Evolutionary conservation across 2,113 vertebrate genomes (phyloP).

Genomic region (Clupea harengus): DNA sequence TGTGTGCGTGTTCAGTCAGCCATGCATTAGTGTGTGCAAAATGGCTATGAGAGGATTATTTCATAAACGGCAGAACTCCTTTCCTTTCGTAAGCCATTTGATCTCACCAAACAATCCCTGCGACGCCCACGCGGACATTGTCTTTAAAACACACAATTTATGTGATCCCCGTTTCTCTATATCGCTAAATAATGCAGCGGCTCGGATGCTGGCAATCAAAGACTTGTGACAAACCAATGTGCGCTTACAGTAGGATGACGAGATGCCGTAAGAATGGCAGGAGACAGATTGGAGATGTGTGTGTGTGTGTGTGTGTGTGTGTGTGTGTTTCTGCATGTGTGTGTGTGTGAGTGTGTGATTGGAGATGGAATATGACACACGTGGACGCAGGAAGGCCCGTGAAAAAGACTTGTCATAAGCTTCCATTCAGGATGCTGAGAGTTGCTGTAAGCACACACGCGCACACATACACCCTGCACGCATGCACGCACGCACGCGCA

Average conservation of each 20-base stretch:
- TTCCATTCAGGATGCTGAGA: too few species aligned
- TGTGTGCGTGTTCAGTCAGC: neutral
- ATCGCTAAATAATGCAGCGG: constrained; percentile 37
- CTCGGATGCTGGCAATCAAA: neutral
- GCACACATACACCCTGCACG: too few species aligned
- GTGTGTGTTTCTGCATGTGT: neutral
- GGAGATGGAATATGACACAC: neutral
- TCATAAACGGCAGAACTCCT: constrained; percentile 71
- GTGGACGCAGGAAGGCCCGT: neutral
- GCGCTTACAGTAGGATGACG: neutral
- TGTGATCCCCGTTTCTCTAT: constrained; percentile 48
- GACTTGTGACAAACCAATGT: neutral
- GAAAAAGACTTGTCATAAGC: too few species aligned
- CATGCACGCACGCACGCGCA: too few species aligned
- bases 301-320: constrained; percentile 14
- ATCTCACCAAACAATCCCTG: constrained; percentile 72
- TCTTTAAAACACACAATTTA: constrained; percentile 63
- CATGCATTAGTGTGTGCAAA: constrained; percentile 39
- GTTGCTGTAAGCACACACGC: too few species aligned
- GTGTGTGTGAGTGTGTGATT: too few species aligned
- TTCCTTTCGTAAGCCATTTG: constrained; percentile 69
- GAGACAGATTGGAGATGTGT: neutral
- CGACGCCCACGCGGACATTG: constrained; percentile 70
- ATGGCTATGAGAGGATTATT: constrained; percentile 72
- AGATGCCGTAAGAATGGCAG: neutral